Base-by-base conservation (phyloP, 2,113 vertebrate species). In the Cynoglossus semilaevis region DNA sequence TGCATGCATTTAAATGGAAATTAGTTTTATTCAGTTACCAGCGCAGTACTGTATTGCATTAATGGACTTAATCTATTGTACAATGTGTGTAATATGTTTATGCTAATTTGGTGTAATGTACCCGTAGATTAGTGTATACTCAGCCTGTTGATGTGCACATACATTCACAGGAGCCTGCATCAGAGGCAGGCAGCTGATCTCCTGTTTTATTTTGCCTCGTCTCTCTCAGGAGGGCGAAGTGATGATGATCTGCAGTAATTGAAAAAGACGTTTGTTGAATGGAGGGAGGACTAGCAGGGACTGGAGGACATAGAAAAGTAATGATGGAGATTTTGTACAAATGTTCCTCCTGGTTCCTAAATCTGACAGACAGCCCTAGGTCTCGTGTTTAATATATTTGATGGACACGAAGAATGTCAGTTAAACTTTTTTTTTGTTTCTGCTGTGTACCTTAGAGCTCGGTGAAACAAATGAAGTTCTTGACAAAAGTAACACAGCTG, bases 201-300 rank as follows among this genome's bases (percentile, higher is more conserved):
- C 11, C 38, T 43, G 29, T 46, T 70, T 75, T 83, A 72, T 77
- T 74, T 75, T 74, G 64, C 67, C 52, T 47, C 0, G 49, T 67
- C 55, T 49, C 79, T 76, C 51, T 38, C 51, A 79, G 76, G 80
- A 72, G 58, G 49, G 59, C 22, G 51, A 71, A 62, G 70, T 42
- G 57, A 70, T 82, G 82, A 83, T 80, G 80, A 83, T 82, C 80
- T 67, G 72, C 70, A 56, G 77, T 82, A 81, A 88, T 76, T 83
- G 78, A 85, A 66, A 62, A 70, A 77, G 66, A 75, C 53, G 70
- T 69, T 68, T 60, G 49, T 37, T 54, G 70, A 78, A 72, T 75
- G 64, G 56, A 50, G 34, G 22, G 56, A 51, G 19, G 69, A 64
- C 41, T 55, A 47, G 42, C 63, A 72, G 62, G 58, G 22, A 66